These are phyloP conservation scores for Vollenhovia emeryi DNA, from an alignment of 1,140 invertebrate genomes.

Conservation along the genomic window DNA sequence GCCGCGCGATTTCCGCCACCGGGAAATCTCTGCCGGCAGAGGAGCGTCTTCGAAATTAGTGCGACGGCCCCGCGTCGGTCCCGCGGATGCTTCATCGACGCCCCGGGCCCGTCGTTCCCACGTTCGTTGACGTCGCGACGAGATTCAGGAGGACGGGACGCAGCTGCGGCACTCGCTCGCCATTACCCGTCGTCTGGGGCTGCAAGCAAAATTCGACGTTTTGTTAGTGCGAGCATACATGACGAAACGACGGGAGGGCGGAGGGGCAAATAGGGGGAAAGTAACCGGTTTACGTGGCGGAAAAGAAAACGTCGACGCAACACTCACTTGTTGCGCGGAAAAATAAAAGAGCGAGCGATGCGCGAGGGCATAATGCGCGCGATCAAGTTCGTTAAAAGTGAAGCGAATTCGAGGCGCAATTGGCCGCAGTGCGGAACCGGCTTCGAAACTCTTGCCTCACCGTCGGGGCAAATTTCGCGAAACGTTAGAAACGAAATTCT, in stretches of 20 bases:
- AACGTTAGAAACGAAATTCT: too few species aligned
- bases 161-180: slow-evolving; percentile 8
- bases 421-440: too few species aligned
- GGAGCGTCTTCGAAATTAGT: not conserved
- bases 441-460: too few species aligned
- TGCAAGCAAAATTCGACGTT: slow-evolving; percentile 48
- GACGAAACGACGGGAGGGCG: not conserved
- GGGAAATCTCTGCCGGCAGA: not conserved
- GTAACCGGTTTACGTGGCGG: not conserved
- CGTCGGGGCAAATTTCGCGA: too few species aligned
- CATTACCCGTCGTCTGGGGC: slow-evolving; percentile 48
- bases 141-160: slow-evolving; percentile 38
- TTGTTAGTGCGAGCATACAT: not conserved
- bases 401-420: not conserved
- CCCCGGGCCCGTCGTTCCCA: slow-evolving; percentile 7
- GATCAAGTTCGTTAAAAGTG: not conserved
- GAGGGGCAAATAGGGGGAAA: not conserved
- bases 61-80: slow-evolving; percentile 19
- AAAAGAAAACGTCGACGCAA: not conserved
- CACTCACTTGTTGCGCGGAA: slow-evolving; percentile 27
- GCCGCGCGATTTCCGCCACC: not conserved
- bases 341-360: not conserved
- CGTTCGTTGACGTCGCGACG: not conserved
- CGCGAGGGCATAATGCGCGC: not conserved
- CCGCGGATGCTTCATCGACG: slow-evolving; percentile 49